Evolutionary conservation across 2,797 vertebrate genomes (phyloP).

Genomic region (Poecilia picta): DNA sequence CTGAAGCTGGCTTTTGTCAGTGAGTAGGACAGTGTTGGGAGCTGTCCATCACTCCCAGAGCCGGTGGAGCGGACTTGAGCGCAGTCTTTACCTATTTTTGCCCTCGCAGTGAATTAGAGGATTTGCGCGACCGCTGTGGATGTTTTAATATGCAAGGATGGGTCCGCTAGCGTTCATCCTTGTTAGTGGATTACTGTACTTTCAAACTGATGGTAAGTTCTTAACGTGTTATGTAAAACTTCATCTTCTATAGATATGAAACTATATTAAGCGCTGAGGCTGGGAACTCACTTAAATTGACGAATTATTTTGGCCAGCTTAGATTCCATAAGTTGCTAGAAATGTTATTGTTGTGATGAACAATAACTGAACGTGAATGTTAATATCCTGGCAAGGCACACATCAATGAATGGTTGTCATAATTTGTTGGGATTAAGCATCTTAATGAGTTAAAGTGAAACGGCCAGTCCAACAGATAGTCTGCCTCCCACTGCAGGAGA

Average conservation of each 20-base stretch:
- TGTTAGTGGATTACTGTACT: constrained; percentile 92
- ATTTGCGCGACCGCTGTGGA: constrained; percentile 85
- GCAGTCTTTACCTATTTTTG: constrained; percentile 47
- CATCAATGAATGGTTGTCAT: neutral
- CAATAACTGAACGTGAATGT: neutral
- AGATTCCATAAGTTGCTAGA: neutral
- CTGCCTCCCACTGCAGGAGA: neutral
- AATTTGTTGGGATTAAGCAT: neutral
- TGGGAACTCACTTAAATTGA: neutral
- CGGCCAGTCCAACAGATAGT: constrained; percentile 22
- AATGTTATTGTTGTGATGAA: neutral
- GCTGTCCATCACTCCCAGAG: constrained; percentile 66
- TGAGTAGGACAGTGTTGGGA: constrained; percentile 75
- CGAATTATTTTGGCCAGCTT: neutral
- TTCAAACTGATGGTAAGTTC: constrained; percentile 92
- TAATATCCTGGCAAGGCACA: neutral
- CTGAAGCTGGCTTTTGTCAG: constrained; percentile 76
- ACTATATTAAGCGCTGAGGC: neutral
- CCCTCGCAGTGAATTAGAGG: constrained; percentile 66
- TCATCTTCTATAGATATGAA: neutral
- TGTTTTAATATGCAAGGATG: constrained; percentile 96
- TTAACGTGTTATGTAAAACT: constrained; percentile 14
- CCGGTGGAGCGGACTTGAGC: constrained; percentile 47
- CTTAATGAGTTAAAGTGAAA: neutral
- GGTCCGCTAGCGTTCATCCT: constrained; percentile 91